Evolutionary conservation across 2,113 vertebrate genomes (phyloP).

Genomic region (Gymnorhina tibicen): DNA sequence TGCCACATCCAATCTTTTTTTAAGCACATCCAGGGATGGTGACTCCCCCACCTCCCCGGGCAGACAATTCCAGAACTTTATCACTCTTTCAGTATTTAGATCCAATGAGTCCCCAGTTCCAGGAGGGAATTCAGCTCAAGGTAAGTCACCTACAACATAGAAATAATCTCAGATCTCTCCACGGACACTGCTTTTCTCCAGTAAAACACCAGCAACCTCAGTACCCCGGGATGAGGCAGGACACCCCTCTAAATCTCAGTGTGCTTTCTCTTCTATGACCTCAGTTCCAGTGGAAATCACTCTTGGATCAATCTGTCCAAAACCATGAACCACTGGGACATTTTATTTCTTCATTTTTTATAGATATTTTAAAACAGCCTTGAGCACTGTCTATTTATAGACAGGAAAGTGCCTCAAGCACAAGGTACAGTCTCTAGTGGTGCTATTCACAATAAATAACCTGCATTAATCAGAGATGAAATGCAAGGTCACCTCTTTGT

Average conservation of each 20-base stretch:
- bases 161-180: background rate
- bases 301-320: background rate
- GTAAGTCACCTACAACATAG: background rate
- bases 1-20: too few species aligned
- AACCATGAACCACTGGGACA: background rate
- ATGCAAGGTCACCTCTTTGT: background rate
- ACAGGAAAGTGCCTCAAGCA: background rate
- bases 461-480: background rate
- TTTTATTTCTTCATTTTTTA: background rate
- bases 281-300: background rate
- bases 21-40: too few species aligned
- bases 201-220: background rate
- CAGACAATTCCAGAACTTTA: too few species aligned
- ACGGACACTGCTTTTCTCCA: background rate
- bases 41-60: too few species aligned
- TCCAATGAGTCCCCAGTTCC: background rate
- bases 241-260: background rate
- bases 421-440: background rate
- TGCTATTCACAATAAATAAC: background rate
- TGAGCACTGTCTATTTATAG: background rate
- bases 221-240: background rate
- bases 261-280: background rate
- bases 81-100: background rate
- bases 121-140: background rate
- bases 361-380: background rate